Evolutionary conservation across 2,113 vertebrate species (phyloP), one percentile per base, ranked within the genome.

Genomic region (Willisornis vidua): DNA sequence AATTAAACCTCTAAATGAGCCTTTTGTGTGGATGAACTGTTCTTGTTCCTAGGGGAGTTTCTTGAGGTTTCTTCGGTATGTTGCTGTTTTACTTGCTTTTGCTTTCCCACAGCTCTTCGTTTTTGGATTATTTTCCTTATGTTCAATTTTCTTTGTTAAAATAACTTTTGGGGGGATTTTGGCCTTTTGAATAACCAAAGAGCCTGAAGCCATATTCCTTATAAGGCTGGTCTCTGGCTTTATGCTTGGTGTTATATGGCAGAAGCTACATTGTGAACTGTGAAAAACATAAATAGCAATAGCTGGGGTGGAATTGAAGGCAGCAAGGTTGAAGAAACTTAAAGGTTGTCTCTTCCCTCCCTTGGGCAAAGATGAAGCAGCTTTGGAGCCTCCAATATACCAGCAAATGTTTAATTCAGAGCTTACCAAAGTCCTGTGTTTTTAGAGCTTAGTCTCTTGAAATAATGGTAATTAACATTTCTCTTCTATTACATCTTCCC

Each of bases 41-140:
- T 85, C 39, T 55, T 92, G 91, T 87, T 95, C 93, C 94, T 87
- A 31, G 31, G 89, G 81, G 77, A 89, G 26, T 85, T 87, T 70
- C 78, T 83, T 95, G 94, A 94, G 93, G 87, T 91, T 95, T 96
- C 62, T 79, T 89, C 94, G 74, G 87, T 85, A 90, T 87, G 89
- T 83, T 91, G 87, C 87, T 94, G 3, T 85, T 95, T 87, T 72
- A 45, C 55, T 89, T 91, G 94, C 58, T 85, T 92, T 85, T 87
- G 66, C 81, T 87, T 96, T 96, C 91, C 91, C 94, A 94, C 89
- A 94, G 89, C 85, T 87, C 84, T 87, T 94, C 2, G 1, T 84
- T 91, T 82, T 74, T 81, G 52, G 48, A 28, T 93, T 90, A n/a
- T 92, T 92, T 93, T 86, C 54, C 29, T 82, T 93, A 23, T 9